Conservation (phyloP, 2,797 vertebrate species). For the Molossus alvarezi region DNA sequence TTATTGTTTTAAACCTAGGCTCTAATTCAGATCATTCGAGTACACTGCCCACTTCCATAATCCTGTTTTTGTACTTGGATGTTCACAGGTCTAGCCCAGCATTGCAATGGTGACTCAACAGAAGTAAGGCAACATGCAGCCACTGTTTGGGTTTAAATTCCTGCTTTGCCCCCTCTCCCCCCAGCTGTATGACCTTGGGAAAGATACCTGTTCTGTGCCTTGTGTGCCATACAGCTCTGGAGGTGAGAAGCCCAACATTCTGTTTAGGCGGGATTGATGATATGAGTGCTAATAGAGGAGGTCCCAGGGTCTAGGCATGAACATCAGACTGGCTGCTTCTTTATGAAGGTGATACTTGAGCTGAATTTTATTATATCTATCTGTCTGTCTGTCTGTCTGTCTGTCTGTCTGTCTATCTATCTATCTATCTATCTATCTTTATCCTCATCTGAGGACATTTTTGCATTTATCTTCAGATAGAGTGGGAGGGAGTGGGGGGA, state of each 20-base stretch:
- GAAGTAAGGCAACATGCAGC: not conserved
- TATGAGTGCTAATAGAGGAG: not conserved
- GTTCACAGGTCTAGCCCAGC: not conserved
- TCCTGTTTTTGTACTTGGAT: not conserved
- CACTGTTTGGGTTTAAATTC: not conserved
- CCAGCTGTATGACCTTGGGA: not conserved
- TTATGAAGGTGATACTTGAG: conserved; percentile 13
- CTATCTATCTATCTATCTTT: too few relatives aligned
- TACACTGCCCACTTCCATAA: not conserved
- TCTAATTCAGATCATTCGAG: conserved; percentile 43
- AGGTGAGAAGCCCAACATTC: not conserved
- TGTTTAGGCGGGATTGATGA: not conserved
- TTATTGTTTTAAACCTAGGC: conserved; percentile 42
- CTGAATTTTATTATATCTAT: not conserved
- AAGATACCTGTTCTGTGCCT: conserved; percentile 50
- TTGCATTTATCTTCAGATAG: too few relatives aligned
- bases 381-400: too few relatives aligned
- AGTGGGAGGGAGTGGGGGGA: too few relatives aligned
- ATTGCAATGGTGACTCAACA: not conserved
- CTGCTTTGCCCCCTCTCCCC: not conserved
- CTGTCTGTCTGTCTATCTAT: too few relatives aligned
- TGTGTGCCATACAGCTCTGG: not conserved
- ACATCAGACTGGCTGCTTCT: not conserved
- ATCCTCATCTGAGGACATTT: too few relatives aligned
- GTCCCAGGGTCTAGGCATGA: not conserved